Conservation (phyloP, 2,113 vertebrate species). For the Barnardius zonarius region DNA sequence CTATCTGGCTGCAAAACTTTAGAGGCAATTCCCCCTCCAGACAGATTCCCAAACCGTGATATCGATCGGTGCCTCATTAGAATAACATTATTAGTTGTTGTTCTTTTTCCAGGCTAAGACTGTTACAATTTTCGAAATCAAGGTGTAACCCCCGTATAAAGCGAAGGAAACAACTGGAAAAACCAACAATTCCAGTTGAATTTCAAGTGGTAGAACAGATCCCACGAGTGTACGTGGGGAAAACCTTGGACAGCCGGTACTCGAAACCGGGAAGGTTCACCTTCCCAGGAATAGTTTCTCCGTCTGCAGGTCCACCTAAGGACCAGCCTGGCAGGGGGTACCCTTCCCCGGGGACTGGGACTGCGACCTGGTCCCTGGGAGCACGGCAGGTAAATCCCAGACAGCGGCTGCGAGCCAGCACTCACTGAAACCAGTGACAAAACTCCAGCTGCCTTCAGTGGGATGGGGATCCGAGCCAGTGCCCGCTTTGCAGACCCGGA, state of each 20-base stretch:
- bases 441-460: not conserved
- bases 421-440: not conserved
- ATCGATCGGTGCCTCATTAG: not conserved
- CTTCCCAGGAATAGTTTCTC: not conserved
- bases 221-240: accelerated
- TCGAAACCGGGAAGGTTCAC: not conserved
- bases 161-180: not conserved
- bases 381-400: not conserved
- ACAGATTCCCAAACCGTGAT: not conserved
- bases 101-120: not conserved
- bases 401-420: too few species aligned
- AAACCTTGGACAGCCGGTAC: not conserved
- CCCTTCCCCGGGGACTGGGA: not conserved
- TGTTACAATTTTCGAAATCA: not conserved
- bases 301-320: not conserved
- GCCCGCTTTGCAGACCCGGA: not conserved
- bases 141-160: not conserved
- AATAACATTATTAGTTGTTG: not conserved
- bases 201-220: not conserved
- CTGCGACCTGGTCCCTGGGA: accelerated
- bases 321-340: not conserved
- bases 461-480: not conserved
- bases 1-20: not conserved
- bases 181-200: not conserved
- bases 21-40: not conserved